Evolutionary conservation across 2,113 vertebrate genomes (phyloP).

Genomic region (Oplegnathus fasciatus): DNA sequence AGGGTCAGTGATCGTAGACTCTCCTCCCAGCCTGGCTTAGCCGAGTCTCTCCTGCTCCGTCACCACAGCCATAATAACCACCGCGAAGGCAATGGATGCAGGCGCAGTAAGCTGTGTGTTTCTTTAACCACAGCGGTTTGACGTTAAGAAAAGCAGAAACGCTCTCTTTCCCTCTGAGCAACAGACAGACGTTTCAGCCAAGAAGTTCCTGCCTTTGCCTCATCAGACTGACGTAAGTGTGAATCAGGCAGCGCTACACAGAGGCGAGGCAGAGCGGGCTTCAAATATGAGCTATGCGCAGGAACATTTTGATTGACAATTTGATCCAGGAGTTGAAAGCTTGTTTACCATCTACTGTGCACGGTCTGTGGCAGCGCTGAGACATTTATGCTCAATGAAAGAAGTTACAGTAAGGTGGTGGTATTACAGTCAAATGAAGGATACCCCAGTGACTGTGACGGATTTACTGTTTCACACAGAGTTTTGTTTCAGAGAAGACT

Average conservation of each 20-base stretch:
- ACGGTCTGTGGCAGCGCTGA: constrained; percentile 61
- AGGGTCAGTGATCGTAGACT: constrained; percentile 71
- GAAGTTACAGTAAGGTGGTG: constrained; percentile 35
- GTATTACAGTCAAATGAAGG: constrained; percentile 45
- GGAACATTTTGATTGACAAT: constrained; percentile 66
- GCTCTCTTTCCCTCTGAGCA: constrained; percentile 29
- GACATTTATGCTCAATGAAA: constrained; percentile 71
- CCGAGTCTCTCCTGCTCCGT: constrained; percentile 22
- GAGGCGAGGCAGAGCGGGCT: constrained; percentile 39
- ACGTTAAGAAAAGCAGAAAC: constrained; percentile 56
- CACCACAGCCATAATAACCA: constrained; percentile 35
- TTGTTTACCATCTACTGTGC: constrained; percentile 67
- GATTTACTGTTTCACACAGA: constrained; percentile 35
- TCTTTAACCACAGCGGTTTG: constrained; percentile 58
- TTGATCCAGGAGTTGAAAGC: constrained; percentile 63
- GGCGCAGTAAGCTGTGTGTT: constrained; percentile 44
- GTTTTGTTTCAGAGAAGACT: constrained; percentile 22
- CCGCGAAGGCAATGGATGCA: constrained; percentile 11
- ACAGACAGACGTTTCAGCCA: constrained; percentile 22
- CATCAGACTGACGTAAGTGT: constrained; percentile 68
- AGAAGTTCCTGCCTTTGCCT: constrained; percentile 55
- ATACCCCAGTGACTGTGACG: constrained; percentile 50
- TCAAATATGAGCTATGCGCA: neutral
- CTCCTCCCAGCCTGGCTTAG: constrained; percentile 28
- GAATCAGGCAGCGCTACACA: constrained; percentile 52